Conservation (phyloP, 2,888 invertebrate genomes). For the Phania funesta region DNA sequence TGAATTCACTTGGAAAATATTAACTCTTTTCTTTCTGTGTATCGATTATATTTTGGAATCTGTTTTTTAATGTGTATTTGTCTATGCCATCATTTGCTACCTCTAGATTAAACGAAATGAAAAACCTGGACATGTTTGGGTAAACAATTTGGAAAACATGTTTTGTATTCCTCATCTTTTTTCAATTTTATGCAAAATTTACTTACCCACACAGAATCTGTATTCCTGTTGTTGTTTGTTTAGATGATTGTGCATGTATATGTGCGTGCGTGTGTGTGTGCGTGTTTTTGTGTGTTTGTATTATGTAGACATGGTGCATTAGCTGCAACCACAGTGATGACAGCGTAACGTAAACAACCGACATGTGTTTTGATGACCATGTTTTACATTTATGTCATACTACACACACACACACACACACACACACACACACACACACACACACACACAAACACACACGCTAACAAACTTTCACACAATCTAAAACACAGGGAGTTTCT, state of each 20-base stretch:
- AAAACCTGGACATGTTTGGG: constrained; percentile 40
- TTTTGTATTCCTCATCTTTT: constrained; percentile 49
- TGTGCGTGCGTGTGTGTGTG: neutral
- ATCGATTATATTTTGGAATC: neutral
- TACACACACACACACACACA: neutral
- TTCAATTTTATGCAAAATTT: constrained; percentile 59
- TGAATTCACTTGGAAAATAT: too few species aligned
- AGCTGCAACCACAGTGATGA: constrained; percentile 66
- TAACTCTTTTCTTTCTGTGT: neutral
- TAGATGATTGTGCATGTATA: neutral
- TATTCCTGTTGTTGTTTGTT: neutral
- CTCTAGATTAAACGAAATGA: constrained; percentile 1
- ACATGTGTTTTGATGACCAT: constrained; percentile 67
- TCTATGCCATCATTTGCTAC: constrained; percentile 3
- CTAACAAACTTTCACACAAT: neutral
- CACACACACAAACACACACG: too few species aligned
- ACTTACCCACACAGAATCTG: neutral
- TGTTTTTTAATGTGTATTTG: neutral
- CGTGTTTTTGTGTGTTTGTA: neutral
- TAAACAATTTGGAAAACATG: constrained; percentile 53
- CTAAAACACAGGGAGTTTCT: neutral
- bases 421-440: neutral
- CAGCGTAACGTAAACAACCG: constrained; percentile 63
- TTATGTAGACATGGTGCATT: constrained; percentile 54
- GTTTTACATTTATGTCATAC: constrained; percentile 58